Evolutionary conservation across 1,140 invertebrate species (phyloP), one percentile per base, ranked within the genome.

Genomic region (Berghia stephanieae): DNA sequence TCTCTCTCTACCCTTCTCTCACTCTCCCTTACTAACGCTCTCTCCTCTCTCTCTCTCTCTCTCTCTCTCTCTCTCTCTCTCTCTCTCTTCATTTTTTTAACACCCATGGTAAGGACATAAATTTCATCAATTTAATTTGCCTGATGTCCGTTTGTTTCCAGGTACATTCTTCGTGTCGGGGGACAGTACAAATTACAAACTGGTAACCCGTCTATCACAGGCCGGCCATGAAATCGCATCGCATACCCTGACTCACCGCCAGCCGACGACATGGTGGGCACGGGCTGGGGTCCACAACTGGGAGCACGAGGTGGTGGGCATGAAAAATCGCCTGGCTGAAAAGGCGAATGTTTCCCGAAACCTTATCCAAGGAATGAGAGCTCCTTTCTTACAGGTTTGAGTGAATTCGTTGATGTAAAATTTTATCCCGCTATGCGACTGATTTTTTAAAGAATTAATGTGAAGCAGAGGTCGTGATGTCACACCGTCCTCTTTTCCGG

Each of bases 151-250:
- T 76, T 55, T 40, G 27, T 1, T 57, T 73, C 18, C 46, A 63
- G 74, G 42, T 2, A 67, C 60, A 16, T 76, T 69, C 13, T 69
- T 68, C 27, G 66, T 69, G n/a, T 69, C 60, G 8, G 94, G 96
- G 88, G 93, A 94, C 55, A 81, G 94, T 82, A 95, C 94, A 0
- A 94, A 95, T 88, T 96, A 96, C 87, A 92, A 93, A 78, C 92
- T 94, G 79, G 94, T 95, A 2, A 94, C 95, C 83, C 93, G 94
- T 81, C 84, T 96, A 44, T 95, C 94, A 93, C 94, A 94, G 81
- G 89, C 92, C 78, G 94, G 95, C 6, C 94, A 96, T 82, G 95
- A 96, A 90, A 96, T 96, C 80, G 94, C 93, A 0, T 92, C 94
- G 5, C 90, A 83, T 49, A 81, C 78, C 6, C 93, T 96, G 74